phyloP scores from a whole-genome alignment of 2,797 vertebrate species.

The Falco rusticolus region DNA sequence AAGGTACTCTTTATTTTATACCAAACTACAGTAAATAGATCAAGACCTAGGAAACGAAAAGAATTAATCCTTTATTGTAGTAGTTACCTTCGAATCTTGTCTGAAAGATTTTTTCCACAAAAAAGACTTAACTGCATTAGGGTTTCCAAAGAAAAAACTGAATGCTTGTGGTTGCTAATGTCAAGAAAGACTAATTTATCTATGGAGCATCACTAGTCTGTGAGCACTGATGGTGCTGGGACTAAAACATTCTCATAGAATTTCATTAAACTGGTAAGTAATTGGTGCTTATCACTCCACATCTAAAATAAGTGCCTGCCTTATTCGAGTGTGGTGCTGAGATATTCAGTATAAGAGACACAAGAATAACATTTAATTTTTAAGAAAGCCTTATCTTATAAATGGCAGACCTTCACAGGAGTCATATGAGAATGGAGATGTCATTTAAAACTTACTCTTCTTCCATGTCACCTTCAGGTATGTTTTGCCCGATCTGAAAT shows the following conservation, averaged over 20 bases:
- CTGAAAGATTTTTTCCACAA: slow-evolving; percentile 12
- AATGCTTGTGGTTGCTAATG: background rate
- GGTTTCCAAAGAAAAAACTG: background rate
- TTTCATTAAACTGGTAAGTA: slow-evolving; percentile 5
- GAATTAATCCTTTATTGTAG: slow-evolving; percentile 29
- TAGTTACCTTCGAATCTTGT: slow-evolving; percentile 30
- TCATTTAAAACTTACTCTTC: slow-evolving; percentile 35
- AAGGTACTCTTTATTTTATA: slow-evolving; percentile 10
- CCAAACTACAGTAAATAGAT: background rate
- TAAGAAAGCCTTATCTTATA: slow-evolving; percentile 46
- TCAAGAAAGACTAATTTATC: background rate
- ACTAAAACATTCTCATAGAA: background rate
- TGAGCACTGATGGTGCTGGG: background rate
- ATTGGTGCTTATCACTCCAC: background rate
- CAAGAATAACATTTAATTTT: background rate
- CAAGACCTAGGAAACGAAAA: slow-evolving; percentile 10
- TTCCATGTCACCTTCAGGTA: slow-evolving; percentile 59
- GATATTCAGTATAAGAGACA: background rate
- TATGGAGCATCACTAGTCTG: background rate
- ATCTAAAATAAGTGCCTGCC: background rate
- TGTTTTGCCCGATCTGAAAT: slow-evolving; percentile 68
- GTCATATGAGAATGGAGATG: slow-evolving; percentile 43
- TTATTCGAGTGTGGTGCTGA: background rate
- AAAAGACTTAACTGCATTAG: background rate
- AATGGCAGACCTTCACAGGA: background rate